These are phyloP conservation scores for Sarcophaga subvicina DNA, from an alignment of 2,888 invertebrate genomes.

Conservation along the genomic window DNA sequence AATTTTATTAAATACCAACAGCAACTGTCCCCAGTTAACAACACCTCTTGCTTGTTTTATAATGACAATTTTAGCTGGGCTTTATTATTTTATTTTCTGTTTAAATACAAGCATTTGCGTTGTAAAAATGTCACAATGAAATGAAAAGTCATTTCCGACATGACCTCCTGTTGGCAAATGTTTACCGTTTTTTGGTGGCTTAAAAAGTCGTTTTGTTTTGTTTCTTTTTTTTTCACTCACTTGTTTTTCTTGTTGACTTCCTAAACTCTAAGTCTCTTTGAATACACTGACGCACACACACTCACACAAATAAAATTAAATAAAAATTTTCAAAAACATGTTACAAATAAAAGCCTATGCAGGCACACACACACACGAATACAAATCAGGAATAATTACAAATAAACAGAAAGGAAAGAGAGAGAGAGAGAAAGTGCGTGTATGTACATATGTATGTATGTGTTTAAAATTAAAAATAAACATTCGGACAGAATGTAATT, in stretches of 20 bases:
- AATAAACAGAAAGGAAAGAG: neutral
- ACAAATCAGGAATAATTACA: neutral
- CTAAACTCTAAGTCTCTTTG: slow-evolving; percentile 21
- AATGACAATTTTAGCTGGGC: neutral
- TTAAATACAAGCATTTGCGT: no score
- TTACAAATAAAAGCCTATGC: neutral
- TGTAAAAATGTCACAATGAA: neutral
- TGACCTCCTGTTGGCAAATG: slow-evolving; percentile 12
- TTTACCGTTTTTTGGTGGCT: no score
- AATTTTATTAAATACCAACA: neutral
- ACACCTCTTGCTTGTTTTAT: neutral
- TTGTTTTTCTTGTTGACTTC: slow-evolving; percentile 28
- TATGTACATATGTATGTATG: neutral
- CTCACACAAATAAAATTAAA: neutral
- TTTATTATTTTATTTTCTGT: neutral
- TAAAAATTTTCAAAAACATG: neutral
- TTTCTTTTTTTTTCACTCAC: no score
- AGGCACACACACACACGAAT: no score
- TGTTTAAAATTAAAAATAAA: slow-evolving; percentile 42
- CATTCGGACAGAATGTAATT: slow-evolving; percentile 59
- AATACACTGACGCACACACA: neutral
- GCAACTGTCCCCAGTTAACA: neutral
- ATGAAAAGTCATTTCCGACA: slow-evolving; percentile 26
- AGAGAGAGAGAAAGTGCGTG: no score
- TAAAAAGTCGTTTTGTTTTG: no score